Percentiles rank a stretch among this genome's conserved stretches.
phyloP scores from a whole-genome alignment of 2,888 invertebrate genomes.

The Apotomis turbidana region DNA sequence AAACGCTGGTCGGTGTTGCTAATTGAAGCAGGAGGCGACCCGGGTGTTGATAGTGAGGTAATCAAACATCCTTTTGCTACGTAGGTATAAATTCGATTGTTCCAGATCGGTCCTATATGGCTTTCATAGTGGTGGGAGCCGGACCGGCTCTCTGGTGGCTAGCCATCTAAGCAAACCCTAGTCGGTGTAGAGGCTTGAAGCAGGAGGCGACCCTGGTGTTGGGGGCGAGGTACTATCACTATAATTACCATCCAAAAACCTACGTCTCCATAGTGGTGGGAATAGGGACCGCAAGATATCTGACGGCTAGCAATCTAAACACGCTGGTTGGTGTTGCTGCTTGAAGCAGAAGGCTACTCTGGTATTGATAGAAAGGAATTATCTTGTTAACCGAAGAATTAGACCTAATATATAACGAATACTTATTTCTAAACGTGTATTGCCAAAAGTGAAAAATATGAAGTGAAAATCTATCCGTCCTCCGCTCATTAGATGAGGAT shows the following conservation, averaged over 20 bases:
- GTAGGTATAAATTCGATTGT: constrained; percentile 28
- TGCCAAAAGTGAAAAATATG: no score
- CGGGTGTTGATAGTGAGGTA: constrained; percentile 72
- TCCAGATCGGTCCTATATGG: constrained; percentile 60
- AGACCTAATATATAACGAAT: no score
- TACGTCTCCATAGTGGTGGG: constrained; percentile 75
- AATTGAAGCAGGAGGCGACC: constrained; percentile 79
- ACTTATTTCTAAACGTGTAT: no score
- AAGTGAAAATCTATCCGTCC: no score
- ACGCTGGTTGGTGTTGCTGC: constrained; percentile 62
- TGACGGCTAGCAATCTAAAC: constrained; percentile 75
- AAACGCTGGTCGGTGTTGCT: constrained; percentile 62
- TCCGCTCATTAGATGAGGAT: no score
- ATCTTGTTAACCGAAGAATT: no score
- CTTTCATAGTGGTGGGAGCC: constrained; percentile 80
- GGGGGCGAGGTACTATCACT: constrained; percentile 68
- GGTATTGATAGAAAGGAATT: constrained; percentile 43
- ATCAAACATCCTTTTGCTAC: no score
- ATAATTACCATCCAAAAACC: no score
- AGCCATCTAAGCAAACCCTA: constrained; percentile 64
- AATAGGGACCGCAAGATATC: constrained; percentile 80
- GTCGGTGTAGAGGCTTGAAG: constrained; percentile 73
- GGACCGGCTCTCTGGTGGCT: constrained; percentile 83
- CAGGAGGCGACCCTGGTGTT: constrained; percentile 74
- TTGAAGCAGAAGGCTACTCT: constrained; percentile 80